These are phyloP conservation scores for Schizopygopsis pylzovi DNA, from an alignment of 2,797 vertebrate species.

Conservation along the genomic window DNA sequence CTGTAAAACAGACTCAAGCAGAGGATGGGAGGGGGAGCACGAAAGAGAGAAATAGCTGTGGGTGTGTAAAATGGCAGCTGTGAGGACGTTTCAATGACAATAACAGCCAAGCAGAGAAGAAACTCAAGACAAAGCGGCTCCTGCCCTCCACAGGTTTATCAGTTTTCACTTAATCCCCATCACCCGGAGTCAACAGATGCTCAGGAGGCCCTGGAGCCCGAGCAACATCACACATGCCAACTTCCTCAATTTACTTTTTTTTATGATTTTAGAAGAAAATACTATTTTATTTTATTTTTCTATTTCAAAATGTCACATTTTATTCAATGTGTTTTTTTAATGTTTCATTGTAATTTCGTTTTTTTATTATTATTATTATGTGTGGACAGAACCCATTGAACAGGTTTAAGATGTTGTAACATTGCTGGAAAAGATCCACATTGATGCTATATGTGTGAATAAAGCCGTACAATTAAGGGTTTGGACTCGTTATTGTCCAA, in stretches of 20 bases:
- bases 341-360: not conserved
- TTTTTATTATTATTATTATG: not conserved
- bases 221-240: not conserved
- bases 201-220: not conserved
- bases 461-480: not conserved
- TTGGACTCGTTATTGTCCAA: not conserved
- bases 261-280: not conserved
- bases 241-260: not conserved
- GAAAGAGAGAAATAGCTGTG: not conserved
- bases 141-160: conserved; percentile 13
- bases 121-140: not conserved
- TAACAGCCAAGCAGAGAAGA: not conserved
- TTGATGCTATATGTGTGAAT: not conserved
- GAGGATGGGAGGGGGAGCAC: not conserved
- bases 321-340: not conserved
- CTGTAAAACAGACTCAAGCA: conserved; percentile 33
- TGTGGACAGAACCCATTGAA: not conserved
- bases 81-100: not conserved
- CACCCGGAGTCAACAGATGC: not conserved
- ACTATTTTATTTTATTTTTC: not conserved
- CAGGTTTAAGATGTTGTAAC: not conserved
- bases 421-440: not conserved
- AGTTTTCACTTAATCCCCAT: conserved; percentile 1
- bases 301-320: not conserved
- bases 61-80: conserved; percentile 10